phyloP scores from a whole-genome alignment of 2,888 invertebrate genomes.

The Cosmorhoe ocellata region DNA sequence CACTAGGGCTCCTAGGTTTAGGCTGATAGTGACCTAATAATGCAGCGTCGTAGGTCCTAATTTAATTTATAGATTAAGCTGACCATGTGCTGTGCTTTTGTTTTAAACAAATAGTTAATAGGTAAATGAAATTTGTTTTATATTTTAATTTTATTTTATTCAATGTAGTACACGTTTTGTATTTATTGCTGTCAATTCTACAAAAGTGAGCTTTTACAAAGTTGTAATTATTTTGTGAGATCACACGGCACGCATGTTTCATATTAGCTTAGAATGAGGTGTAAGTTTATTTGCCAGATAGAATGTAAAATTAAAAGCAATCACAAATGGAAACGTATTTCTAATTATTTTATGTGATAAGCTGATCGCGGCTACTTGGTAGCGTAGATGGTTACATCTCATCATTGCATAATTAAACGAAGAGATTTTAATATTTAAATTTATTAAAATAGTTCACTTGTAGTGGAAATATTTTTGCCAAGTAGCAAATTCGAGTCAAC shows the following conservation, averaged over 20 bases:
- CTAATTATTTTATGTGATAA: slow-evolving; percentile 67
- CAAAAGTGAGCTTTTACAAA: slow-evolving; percentile 67
- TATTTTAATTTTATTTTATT: slow-evolving; percentile 63
- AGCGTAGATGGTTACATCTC: slow-evolving; percentile 71
- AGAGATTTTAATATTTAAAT: slow-evolving; percentile 80
- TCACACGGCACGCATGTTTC: slow-evolving; percentile 59
- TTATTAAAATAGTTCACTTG: slow-evolving; percentile 74
- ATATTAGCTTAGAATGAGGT: slow-evolving; percentile 57
- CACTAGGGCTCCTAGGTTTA: slow-evolving; percentile 75
- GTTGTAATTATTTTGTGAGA: slow-evolving; percentile 56
- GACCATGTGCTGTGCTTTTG: slow-evolving; percentile 83
- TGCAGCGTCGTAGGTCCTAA: slow-evolving; percentile 69
- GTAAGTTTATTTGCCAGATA: slow-evolving; percentile 68
- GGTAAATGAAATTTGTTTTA: slow-evolving; percentile 74
- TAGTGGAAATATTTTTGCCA: slow-evolving; percentile 82
- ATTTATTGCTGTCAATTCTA: slow-evolving; percentile 77
- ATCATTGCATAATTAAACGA: slow-evolving; percentile 68
- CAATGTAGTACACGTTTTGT: slow-evolving; percentile 59
- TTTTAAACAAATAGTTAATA: slow-evolving; percentile 78
- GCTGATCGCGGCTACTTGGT: slow-evolving; percentile 72
- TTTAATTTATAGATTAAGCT: slow-evolving; percentile 76
- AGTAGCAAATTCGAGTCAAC: slow-evolving; percentile 81
- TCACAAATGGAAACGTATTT: slow-evolving; percentile 70
- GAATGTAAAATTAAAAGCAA: slow-evolving; percentile 61
- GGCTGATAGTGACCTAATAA: slow-evolving; percentile 66